Base-by-base conservation (phyloP, 2,797 vertebrate species). In the Dicrostonyx torquatus region DNA sequence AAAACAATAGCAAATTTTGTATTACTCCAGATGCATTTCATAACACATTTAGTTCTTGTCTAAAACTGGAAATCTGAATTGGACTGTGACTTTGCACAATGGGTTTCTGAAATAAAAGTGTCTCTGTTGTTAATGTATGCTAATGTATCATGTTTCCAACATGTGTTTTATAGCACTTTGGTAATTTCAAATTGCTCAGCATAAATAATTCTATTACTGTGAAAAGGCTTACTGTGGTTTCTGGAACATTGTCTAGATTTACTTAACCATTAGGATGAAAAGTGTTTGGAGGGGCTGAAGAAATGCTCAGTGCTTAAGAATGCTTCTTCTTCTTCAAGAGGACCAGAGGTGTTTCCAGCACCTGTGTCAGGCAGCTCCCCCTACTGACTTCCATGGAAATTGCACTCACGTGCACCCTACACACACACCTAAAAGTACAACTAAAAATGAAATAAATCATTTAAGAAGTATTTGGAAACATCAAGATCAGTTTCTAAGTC, bases 171-270 rank as follows among this genome's bases (percentile, higher is more conserved):
- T 95, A 58, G 6, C 73, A 34, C 14, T 85, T 76, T 72, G 87
- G 73, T 82, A 82, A 76, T 90, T 94, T 87, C 53, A 29, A 90
- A 84, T 80, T 91, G 77, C 40, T 94, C 60, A 77, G 17, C 40
- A 87, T 2, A 37, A 80, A 53, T 70, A 93, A 82, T 72, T 96
- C 14, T 62, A 79, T 72, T 75, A 48, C 50, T 91, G 22, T 75
- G 18, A 70, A 87, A 96, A 90, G 29, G 40, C 53, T 92, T 83
- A 48, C 9, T 66, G 64, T 66, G 45, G 37, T 64, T 84, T 87
- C 10, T 9, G 9, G 24, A 78, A 26, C 91, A 79, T 85, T 85
- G 18, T 43, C 72, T 68, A 34, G 15, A 75, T 6, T 29, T 87
- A 70, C 37, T 94, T 79, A 92, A n/a, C 88, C 82, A 86, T 93